Conservation (phyloP, 2,888 invertebrate genomes). For the Erpobdella octoculata region DNA sequence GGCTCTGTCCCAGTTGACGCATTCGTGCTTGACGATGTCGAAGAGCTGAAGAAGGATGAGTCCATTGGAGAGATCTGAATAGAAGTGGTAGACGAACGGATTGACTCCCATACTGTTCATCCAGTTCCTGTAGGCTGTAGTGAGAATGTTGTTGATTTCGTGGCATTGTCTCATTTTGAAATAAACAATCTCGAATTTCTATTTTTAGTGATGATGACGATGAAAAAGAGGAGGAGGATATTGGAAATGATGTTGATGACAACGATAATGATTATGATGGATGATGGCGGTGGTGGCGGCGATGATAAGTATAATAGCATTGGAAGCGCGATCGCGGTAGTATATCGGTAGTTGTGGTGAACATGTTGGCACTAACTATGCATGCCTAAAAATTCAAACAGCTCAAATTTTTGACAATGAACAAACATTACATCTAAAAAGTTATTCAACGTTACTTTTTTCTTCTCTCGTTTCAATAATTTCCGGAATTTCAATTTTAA, state of each 20-base stretch:
- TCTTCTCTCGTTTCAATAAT: constrained; percentile 92
- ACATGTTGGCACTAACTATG: too few species aligned
- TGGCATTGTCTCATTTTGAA: too few species aligned
- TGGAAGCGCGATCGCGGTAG: too few species aligned
- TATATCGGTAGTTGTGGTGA: too few species aligned
- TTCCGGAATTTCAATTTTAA: constrained; percentile 64
- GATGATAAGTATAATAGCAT: too few species aligned
- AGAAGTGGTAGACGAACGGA: constrained; percentile 93
- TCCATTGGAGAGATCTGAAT: constrained; percentile 90
- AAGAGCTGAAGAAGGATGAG: constrained; percentile 90
- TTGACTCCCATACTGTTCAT: constrained; percentile 98
- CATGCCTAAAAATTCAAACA: too few species aligned
- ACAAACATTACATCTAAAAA: too few species aligned
- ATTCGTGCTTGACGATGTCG: constrained; percentile 89
- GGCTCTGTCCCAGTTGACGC: constrained; percentile 82
- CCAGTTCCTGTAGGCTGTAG: constrained; percentile 94
- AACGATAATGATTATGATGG: too few species aligned
- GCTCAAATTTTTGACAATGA: too few species aligned
- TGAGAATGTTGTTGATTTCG: background rate
- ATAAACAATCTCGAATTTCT: too few species aligned
- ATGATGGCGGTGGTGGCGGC: too few species aligned
- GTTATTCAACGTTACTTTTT: constrained; percentile 72
- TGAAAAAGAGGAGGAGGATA: background rate
- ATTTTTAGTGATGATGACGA: background rate
- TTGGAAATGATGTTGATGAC: too few species aligned